Base-by-base conservation (phyloP, 2,888 invertebrate species). In the Hirtodrosophila duncani region DNA sequence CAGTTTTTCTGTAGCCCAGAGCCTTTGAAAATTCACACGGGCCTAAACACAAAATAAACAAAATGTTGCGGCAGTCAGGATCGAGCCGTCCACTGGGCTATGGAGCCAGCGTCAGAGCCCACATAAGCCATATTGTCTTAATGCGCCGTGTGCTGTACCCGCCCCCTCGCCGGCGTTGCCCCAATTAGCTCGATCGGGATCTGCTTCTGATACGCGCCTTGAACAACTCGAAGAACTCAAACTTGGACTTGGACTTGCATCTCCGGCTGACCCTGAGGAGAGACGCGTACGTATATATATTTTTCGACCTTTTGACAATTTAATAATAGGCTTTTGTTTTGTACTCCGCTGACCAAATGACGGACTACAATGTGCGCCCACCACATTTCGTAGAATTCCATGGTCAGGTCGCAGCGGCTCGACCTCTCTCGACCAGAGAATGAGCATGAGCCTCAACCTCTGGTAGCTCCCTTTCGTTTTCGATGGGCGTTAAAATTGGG, bases 181-280 rank as follows among this genome's bases (percentile, higher is more conserved):
- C 86, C 85, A 85, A 86, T 85, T 85, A 85, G 86, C 71, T 79
- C 74, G 78, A 83, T 71, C 72, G 83, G 86, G 78, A 83, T 71
- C 72, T 83, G 86, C 86, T 86, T 86, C 86, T 85, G 86, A 85
- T 85, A 83, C 71, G 83, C 82, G 79, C 67, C 63, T 67, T 68
- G 59, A 66, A 78, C 64, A 51, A 37, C 18, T 36, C 45, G 67
- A 34, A 70, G 58, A 31, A 60, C 57, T 13, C 23, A 30, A 16
- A 27, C 9, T 5, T 26, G 13, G 26, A 33, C 30, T 1, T 17
- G 23, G 9, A 55, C 27, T 13, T 31, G 21, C 42, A 33, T 38
- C 60, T 34, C 27, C 21, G 26, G 42, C 23, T 45, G 46, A 64
- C 48, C 53, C 42, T 38, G 52, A 49, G 31, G 21, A 61, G 33